Evolutionary conservation across 2,888 invertebrate species (phyloP).

Genomic region (Lasioglossum oenotherae): DNA sequence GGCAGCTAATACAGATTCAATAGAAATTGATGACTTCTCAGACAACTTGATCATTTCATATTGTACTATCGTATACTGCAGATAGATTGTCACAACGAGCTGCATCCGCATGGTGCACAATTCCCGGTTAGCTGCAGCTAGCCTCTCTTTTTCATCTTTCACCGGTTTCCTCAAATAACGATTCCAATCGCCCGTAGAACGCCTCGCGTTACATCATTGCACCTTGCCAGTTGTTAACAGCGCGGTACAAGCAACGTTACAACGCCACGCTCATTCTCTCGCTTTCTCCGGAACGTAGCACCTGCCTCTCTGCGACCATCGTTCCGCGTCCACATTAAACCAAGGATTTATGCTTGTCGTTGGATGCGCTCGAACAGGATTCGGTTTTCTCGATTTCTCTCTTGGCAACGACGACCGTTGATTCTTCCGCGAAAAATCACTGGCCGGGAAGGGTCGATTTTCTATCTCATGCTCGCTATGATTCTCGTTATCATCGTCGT

Average conservation of each 20-base stretch:
- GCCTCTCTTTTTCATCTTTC: neutral
- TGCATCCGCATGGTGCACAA: neutral
- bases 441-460: neutral
- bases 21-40: neutral
- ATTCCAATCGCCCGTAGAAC: neutral
- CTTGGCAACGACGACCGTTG: neutral
- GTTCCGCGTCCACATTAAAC: conserved; percentile 68
- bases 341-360: conserved; percentile 67
- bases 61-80: neutral
- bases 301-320: conserved; percentile 12
- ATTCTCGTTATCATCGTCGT: neutral
- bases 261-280: neutral
- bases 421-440: neutral
- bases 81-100: neutral
- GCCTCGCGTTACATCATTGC: conserved; percentile 5
- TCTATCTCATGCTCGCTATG: neutral
- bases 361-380: neutral
- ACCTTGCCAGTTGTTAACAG: conserved; percentile 12
- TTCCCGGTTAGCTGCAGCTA: neutral
- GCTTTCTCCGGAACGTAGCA: conserved; percentile 21
- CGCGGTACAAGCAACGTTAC: neutral
- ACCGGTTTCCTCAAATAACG: neutral
- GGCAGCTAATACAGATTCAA: too few relatives aligned
- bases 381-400: conserved; percentile 4
- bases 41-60: neutral